These are phyloP conservation scores for Ornithorhynchus anatinus DNA, from an alignment of 2,113 vertebrate genomes.

Conservation along the genomic window DNA sequence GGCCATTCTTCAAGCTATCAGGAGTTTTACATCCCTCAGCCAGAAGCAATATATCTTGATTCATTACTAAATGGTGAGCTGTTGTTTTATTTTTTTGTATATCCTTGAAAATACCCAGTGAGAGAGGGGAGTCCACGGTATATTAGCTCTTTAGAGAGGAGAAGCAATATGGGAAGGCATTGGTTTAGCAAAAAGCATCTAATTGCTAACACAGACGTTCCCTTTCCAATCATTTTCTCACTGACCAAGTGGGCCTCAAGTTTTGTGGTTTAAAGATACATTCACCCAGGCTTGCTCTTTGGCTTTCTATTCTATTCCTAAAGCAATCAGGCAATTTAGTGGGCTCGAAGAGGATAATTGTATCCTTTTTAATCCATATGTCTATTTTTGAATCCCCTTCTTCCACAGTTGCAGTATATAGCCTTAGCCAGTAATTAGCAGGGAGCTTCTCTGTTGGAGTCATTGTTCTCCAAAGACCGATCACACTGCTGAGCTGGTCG, in stretches of 20 bases:
- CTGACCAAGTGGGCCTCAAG: not conserved
- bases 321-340: not conserved
- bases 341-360: slow-evolving; percentile 2
- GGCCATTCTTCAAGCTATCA: slow-evolving; percentile 40
- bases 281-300: not conserved
- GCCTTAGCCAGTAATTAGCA: not conserved
- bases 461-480: slow-evolving; percentile 38
- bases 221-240: not conserved
- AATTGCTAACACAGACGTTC: not conserved
- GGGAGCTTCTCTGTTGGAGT: slow-evolving; percentile 17
- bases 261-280: not conserved
- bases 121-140: not conserved
- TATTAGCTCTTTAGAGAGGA: not conserved
- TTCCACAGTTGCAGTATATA: not conserved
- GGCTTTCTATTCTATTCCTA: not conserved
- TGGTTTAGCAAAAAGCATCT: not conserved
- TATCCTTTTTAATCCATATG: not conserved
- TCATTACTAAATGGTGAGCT: slow-evolving; percentile 11
- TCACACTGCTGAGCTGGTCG: not conserved
- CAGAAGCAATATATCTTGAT: slow-evolving; percentile 34
- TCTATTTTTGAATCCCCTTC: not conserved
- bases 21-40: slow-evolving; percentile 39
- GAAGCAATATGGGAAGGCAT: not conserved
- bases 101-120: slow-evolving; percentile 9
- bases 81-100: slow-evolving; percentile 29